phyloP scores from a whole-genome alignment of 2,797 vertebrate species.

The Pangasius macronema region DNA sequence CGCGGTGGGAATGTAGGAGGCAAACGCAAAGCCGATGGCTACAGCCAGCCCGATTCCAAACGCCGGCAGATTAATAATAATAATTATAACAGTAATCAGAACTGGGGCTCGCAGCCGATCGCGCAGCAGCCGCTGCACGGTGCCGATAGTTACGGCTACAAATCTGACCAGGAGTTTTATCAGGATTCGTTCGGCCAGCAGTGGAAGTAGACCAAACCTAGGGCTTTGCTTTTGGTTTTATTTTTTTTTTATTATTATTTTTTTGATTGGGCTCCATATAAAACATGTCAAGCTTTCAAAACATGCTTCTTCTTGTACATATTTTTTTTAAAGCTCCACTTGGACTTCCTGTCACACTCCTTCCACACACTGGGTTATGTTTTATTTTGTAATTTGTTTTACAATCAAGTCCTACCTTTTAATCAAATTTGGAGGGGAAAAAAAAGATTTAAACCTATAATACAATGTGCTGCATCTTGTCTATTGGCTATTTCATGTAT shows the following conservation, averaged over 20 bases:
- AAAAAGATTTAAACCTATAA: constrained; percentile 75
- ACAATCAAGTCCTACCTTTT: constrained; percentile 61
- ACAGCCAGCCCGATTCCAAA: constrained; percentile 99
- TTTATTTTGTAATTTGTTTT: constrained; percentile 73
- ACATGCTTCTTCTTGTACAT: constrained; percentile 82
- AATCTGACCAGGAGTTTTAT: constrained; percentile 99
- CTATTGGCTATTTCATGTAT: constrained; percentile 89
- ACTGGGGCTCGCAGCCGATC: constrained; percentile 99
- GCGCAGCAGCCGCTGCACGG: constrained; percentile 99
- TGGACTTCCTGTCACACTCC: constrained; percentile 86
- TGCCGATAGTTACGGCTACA: constrained; percentile 99
- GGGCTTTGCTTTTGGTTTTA: constrained; percentile 66
- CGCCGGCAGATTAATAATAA: constrained; percentile 86
- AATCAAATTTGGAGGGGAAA: constrained; percentile 65
- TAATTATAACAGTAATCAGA: constrained; percentile 88
- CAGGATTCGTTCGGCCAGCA: constrained; percentile 99
- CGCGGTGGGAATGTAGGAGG: constrained; percentile 99
- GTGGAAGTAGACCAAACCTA: constrained; percentile 89
- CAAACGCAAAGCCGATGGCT: constrained; percentile 99
- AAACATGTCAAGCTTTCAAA: constrained; percentile 78
- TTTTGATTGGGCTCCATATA: constrained; percentile 85
- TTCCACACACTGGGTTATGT: constrained; percentile 87
- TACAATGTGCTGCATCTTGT: constrained; percentile 82
- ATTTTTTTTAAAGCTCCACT: constrained; percentile 91
- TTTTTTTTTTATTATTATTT: constrained; percentile 74